A percentile compares a stretch with the other conserved stretches of the same genome.
phyloP scores from a whole-genome alignment of 2,797 vertebrate species.

The Tadarida brasiliensis region DNA sequence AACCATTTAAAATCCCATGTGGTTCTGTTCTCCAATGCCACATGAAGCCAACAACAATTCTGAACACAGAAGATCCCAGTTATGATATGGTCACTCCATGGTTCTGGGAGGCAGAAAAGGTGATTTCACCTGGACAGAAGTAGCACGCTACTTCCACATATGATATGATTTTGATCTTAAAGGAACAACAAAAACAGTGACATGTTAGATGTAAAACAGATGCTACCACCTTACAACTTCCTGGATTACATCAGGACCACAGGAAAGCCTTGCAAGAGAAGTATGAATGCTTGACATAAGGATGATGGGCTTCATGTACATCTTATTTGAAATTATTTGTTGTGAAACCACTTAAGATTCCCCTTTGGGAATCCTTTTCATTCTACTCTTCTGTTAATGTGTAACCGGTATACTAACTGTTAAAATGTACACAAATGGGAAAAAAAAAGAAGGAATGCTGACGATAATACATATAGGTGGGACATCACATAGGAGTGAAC shows the following conservation, averaged over 20 bases:
- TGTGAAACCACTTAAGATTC: neutral
- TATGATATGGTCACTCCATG: slow-evolving; percentile 43
- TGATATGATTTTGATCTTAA: slow-evolving; percentile 66
- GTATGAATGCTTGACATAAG: neutral
- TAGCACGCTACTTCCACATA: slow-evolving; percentile 39
- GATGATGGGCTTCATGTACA: neutral
- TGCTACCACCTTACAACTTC: neutral
- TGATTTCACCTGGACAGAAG: slow-evolving; percentile 45
- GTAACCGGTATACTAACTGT: neutral
- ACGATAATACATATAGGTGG: slow-evolving; percentile 77
- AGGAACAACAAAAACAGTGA: slow-evolving; percentile 71
- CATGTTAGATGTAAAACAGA: slow-evolving; percentile 67
- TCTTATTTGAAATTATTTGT: slow-evolving; percentile 4
- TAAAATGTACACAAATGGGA: slow-evolving; percentile 74
- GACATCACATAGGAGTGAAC: slow-evolving; percentile 82
- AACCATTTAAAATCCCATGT: neutral
- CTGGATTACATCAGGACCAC: neutral
- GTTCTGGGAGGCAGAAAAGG: slow-evolving; percentile 6
- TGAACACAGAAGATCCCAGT: neutral
- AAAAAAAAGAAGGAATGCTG: slow-evolving; percentile 80
- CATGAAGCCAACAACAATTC: neutral
- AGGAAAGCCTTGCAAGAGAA: neutral
- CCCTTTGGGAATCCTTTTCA: neutral
- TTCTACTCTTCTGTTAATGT: slow-evolving; percentile 52
- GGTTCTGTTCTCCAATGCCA: slow-evolving; percentile 1